phyloP scores from a whole-genome alignment of 1,140 invertebrate genomes.

The Drosophila nigrodunni region DNA sequence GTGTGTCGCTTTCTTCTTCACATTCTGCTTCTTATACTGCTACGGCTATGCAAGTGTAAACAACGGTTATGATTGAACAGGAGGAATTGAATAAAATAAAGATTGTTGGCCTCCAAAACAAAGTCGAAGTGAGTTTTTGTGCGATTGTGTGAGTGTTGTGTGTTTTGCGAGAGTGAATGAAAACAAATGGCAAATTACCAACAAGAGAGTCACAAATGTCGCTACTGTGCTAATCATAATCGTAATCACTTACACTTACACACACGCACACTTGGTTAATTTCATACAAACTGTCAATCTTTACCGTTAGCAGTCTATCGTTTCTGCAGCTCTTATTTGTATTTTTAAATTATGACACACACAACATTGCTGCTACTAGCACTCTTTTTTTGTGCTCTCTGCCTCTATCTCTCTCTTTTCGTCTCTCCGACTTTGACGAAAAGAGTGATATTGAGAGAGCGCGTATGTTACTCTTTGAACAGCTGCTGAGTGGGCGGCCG shows the following conservation, averaged over 20 bases:
- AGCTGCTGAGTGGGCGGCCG: conserved; percentile 73
- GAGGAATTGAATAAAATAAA: conserved; percentile 25
- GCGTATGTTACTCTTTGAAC: conserved; percentile 57
- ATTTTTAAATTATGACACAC: conserved; percentile 81
- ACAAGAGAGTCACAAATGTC: conserved; percentile 18
- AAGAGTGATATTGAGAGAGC: conserved; percentile 1
- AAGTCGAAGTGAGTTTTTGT: conserved; percentile 16
- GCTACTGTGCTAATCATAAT: conserved; percentile 60
- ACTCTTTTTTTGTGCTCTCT: conserved; percentile 2
- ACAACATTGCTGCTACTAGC: conserved; percentile 22
- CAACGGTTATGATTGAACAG: conserved; percentile 33
- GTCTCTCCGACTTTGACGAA: background rate
- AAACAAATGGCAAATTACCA: conserved; percentile 46
- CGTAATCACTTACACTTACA: conserved; percentile 32
- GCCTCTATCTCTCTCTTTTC: conserved; percentile 3
- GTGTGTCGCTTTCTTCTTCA: background rate
- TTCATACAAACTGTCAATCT: conserved; percentile 46
- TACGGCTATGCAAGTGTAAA: conserved; percentile 23
- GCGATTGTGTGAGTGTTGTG: background rate
- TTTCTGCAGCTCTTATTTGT: conserved; percentile 58
- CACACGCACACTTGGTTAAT: background rate
- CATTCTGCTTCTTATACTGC: background rate
- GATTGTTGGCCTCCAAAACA: conserved; percentile 41
- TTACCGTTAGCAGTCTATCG: conserved; percentile 62
- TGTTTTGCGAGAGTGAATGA: conserved; percentile 11